These are phyloP conservation scores for Scotopteryx bipunctaria DNA, from an alignment of 2,888 invertebrate species.

Conservation along the genomic window DNA sequence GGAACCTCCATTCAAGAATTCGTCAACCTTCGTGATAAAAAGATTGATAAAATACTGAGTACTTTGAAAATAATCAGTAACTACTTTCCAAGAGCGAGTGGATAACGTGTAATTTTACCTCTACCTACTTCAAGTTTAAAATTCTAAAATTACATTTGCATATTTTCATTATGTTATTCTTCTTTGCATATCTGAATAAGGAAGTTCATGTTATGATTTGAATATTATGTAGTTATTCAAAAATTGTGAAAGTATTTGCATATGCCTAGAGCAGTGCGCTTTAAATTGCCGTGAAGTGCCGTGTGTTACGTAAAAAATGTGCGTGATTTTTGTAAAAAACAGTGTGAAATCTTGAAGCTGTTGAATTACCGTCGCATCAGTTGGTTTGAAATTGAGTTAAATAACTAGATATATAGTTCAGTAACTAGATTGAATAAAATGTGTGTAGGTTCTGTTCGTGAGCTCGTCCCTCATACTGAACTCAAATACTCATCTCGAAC, in stretches of 20 bases:
- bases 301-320: conserved; percentile 20
- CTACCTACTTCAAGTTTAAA: conserved; percentile 8
- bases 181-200: conserved; percentile 33
- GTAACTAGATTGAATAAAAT: too few species aligned
- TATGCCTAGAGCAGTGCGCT: conserved; percentile 29
- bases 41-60: conserved; percentile 37
- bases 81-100: conserved; percentile 17
- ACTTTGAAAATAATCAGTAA: conserved; percentile 34
- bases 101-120: conserved; percentile 26
- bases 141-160: conserved; percentile 6
- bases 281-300: conserved; percentile 15
- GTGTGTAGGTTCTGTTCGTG: too few species aligned
- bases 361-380: background rate
- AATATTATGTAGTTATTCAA: conserved; percentile 29
- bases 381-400: background rate
- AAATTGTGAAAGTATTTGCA: conserved; percentile 41
- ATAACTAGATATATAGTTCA: conserved; percentile 10
- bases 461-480: too few species aligned
- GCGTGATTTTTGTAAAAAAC: background rate
- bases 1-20: conserved; percentile 20
- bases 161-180: conserved; percentile 25
- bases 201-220: conserved; percentile 24
- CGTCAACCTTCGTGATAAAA: conserved; percentile 30
- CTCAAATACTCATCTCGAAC: too few species aligned
- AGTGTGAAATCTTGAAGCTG: too few species aligned